phyloP scores from a whole-genome alignment of 2,797 vertebrate genomes.

The Crenichthys baileyi region DNA sequence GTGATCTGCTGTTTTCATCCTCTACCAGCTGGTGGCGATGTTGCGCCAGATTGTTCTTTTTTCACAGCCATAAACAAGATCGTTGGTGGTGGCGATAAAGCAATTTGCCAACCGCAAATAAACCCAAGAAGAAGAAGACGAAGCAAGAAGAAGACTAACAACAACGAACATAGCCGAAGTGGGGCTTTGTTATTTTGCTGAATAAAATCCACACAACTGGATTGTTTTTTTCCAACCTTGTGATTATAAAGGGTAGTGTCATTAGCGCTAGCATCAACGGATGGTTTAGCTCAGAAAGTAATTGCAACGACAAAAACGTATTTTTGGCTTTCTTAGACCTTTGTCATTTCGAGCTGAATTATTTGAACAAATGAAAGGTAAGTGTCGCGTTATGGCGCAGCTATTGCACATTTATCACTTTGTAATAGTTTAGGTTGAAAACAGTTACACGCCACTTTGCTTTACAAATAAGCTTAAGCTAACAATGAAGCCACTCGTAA shows the following conservation, averaged over 20 bases:
- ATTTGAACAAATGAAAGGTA: background rate
- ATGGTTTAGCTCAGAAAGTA: background rate
- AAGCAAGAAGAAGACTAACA: background rate
- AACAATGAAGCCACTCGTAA: background rate
- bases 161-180: background rate
- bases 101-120: too few species aligned
- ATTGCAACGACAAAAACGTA: background rate
- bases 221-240: background rate
- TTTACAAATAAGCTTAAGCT: slow-evolving; percentile 9
- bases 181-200: background rate
- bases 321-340: background rate
- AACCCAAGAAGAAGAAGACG: background rate
- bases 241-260: background rate
- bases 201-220: background rate
- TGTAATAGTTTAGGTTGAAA: background rate
- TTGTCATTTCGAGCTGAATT: background rate
- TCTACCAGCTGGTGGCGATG: background rate
- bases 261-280: background rate
- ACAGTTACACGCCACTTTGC: background rate
- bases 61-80: background rate
- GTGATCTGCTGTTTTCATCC: background rate
- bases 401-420: background rate
- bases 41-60: background rate
- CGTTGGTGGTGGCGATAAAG: too few species aligned
- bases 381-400: background rate